Evolutionary conservation across 1,140 invertebrate species (phyloP), one percentile per base, ranked within the genome.

Genomic region (Patella vulgata): DNA sequence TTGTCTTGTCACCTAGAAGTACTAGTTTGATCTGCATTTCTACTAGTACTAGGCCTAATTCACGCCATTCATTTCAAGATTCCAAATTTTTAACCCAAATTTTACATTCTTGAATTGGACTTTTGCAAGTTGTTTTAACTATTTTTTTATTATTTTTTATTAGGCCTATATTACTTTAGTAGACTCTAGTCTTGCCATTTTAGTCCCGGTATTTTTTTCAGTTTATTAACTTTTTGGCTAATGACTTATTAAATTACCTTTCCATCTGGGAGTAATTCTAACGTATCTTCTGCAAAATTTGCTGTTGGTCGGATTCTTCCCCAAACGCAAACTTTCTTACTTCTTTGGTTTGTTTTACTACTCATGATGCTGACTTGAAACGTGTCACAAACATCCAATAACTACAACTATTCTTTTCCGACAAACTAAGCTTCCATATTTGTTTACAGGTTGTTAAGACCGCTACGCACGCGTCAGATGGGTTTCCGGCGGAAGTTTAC

Each of bases 301-400:
- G 81, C 31, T 30, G 81, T 84, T 11, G 84, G 83, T 71, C 80
- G 70, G 42, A 77, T 77, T 51, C 84, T 71, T 12, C 78, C 74
- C 78, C 78, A 84, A 19, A 84, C 83, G 63, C 79, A 75, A 28
- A 84, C 83, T 64, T 82, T 75, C 28, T 73, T 79, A 44, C 69
- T 70, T 53, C 79, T 71, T 30, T 53, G 63, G 8, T 55, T 57
- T 3, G 57, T 53, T 58, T 59, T 59, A 17, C 62, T 56, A 42
- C 68, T 65, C 54, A 66, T 61, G 42, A 50, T 65, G 25, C 21
- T 44, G 30, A 51, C 25, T 46, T 23, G 46, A 27, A 59, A 12
- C 14, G n/a, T 36, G 30, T 39, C 39, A 39, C 9, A 25, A 21
- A 58, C 36, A 54, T 40, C 2, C 27, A 52, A 31, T 28, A 43